Evolutionary conservation across 2,797 vertebrate genomes (phyloP).

Genomic region (Myotis findleyi): DNA sequence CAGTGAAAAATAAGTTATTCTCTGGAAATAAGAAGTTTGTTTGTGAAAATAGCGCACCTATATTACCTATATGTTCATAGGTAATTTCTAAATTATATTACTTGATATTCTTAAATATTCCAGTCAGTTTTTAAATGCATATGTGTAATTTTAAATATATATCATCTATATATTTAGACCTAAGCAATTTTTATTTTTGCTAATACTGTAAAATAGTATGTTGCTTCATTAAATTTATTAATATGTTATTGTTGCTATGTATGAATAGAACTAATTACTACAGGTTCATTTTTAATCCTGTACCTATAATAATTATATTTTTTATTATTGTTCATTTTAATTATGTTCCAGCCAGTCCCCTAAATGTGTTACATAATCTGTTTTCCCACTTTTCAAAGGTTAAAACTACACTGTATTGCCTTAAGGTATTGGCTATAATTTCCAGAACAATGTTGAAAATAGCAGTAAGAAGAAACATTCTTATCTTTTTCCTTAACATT

Average conservation of each 20-base stretch:
- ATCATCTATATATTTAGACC: background rate
- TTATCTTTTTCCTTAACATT: background rate
- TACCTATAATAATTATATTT: background rate
- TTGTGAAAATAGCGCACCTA: background rate
- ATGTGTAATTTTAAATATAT: background rate
- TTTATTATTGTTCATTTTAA: conserved; percentile 40
- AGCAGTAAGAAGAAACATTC: background rate
- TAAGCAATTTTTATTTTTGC: background rate
- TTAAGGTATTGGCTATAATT: conserved; percentile 22
- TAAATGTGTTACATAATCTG: conserved; percentile 38
- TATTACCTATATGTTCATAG: background rate
- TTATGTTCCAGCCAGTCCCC: background rate
- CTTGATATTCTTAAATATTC: conserved; percentile 33
- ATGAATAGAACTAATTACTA: background rate
- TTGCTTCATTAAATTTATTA: background rate
- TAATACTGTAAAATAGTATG: background rate
- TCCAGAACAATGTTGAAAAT: conserved; percentile 1
- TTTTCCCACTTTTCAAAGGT: background rate
- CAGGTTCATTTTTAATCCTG: background rate
- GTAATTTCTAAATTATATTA: background rate
- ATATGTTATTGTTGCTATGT: conserved; percentile 1
- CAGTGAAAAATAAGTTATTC: conserved; percentile 23
- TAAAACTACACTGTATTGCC: background rate
- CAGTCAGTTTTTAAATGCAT: background rate
- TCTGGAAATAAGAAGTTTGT: background rate